Evolutionary conservation across 2,113 vertebrate genomes (phyloP), one percentile per base, ranked within the genome.

Genomic region (Brachyhypopomus gauderio): DNA sequence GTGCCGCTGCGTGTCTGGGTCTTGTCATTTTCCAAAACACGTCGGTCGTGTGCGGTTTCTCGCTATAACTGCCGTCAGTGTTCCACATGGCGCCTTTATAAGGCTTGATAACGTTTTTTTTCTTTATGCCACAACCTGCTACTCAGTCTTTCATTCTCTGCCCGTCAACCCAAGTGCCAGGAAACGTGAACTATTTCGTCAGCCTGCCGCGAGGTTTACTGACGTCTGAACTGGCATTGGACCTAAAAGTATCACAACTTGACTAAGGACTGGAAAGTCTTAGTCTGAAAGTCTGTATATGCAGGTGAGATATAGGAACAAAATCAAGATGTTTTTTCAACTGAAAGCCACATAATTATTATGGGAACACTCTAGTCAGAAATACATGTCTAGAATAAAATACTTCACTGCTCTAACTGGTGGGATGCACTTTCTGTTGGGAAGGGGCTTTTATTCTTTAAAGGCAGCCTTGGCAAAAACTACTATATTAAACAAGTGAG

Each of bases 401-500:
- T 67, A 67, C 20, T 19, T n/a, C 14, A 4, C 63, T 2, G 25
- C 25, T 66, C 17, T 17, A 36, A 30, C 20, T 11, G 64, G 34
- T 67, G 64, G 34, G 30, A 67, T 67, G 58, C n/a, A 16, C 59
- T 75, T 75, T 17, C 20, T 75, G 20, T 36, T 62, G n/a, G 63
- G 63, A 66, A 66, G 16, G 63, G 22, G 36, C 56, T 25, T 75
- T 23, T 12, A 30, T 75, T 63, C 36, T 62, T 12, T 20, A 23
- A 2, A 41, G 6, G 2, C 73, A 41, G 30, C 27, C 34, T 27
- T 63, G 36, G 36, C 22, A 64, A 36, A 3, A 20, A 27, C 30
- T 36, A 25, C 64, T 36, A 36, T 67, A 67, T 67, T 67, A 38
- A 38, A 34, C 64, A 38, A n/a, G 17, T 34, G 16, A 20, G 19